Evolutionary conservation across 2,113 vertebrate genomes (phyloP), one percentile per base, ranked within the genome.

Genomic region (Stomatorhinus ivindoensis): DNA sequence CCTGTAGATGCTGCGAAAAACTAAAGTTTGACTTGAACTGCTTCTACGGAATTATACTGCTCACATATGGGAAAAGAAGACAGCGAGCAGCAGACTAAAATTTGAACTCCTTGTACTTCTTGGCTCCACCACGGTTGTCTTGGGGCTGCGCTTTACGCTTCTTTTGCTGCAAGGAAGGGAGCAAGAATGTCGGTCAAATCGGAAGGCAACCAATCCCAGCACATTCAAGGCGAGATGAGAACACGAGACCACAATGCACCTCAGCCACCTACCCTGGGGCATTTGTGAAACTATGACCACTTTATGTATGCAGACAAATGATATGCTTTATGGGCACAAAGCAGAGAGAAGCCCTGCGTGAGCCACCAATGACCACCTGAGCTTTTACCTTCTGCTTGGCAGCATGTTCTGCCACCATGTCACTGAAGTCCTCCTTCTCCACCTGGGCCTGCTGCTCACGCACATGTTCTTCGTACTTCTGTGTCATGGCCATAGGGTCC

Each of bases 91-190:
- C 35, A 42, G 24, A 31, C 94, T 97, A 98, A 92, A 98, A 98
- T 93, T 98, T 98, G 95, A 98, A 98, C 91, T 98, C 98, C 90
- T 98, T 98, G 92, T 98, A 98, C 92, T 98, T 98, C 95, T 98
- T 98, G 92, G 96, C 97, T 0, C 97, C 97, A 0, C 96, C 93
- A 1, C 97, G 93, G 0, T 95, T 97, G 92, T 98, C 98, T 92
- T 98, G 97, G 0, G 97, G 97, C 91, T 98, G 97, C 5, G 97
- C 97, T 94, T 98, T 98, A 92, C 97, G 94, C 91, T 98, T 98
- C 93, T 98, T 98, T 95, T 98, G 97, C 97, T 98, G 93, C 6
- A 83, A 1, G 83, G 42, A 89, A 4, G 19, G 0, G 50, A 87
- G 90, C 46, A 91, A 19, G 7, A 92, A 50, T 80, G 61, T 39